These are phyloP conservation scores for Armadillidium nasatum DNA, from an alignment of 1,140 invertebrate species.

Conservation along the genomic window DNA sequence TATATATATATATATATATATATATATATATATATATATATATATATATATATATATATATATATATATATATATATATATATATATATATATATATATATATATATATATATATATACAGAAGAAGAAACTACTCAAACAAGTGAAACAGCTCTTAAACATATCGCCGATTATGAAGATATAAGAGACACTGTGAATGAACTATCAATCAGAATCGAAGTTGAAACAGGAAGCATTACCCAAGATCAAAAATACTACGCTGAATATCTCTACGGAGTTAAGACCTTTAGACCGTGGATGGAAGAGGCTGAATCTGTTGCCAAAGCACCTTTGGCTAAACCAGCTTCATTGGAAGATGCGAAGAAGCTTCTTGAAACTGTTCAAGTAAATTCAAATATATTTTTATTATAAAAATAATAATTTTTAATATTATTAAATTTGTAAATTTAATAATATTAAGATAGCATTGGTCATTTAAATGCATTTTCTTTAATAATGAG, in stretches of 20 bases:
- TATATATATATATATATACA: no score
- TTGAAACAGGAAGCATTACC: constrained; percentile 44
- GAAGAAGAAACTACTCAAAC: constrained; percentile 41
- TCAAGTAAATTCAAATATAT: constrained; percentile 28
- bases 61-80: constrained; percentile 9
- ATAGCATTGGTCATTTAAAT: background rate
- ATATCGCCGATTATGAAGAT: constrained; percentile 38
- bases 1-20: constrained; percentile 16
- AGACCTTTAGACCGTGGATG: constrained; percentile 46
- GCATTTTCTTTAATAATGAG: background rate
- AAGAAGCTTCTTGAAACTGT: constrained; percentile 38
- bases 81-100: constrained; percentile 19
- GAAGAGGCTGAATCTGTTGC: constrained; percentile 38
- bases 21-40: constrained; percentile 12
- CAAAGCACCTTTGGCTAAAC: constrained; percentile 41
- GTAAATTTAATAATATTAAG: background rate
- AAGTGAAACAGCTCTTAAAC: constrained; percentile 38
- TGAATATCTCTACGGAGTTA: constrained; percentile 45
- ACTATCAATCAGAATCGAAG: constrained; percentile 41
- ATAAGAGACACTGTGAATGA: constrained; percentile 42
- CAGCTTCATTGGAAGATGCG: constrained; percentile 41
- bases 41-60: constrained; percentile 17
- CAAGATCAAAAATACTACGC: constrained; percentile 46
- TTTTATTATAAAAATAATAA: background rate
- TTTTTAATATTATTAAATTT: background rate